phyloP scores from a whole-genome alignment of 2,888 invertebrate species.

The Alviniconcha strummeri region DNA sequence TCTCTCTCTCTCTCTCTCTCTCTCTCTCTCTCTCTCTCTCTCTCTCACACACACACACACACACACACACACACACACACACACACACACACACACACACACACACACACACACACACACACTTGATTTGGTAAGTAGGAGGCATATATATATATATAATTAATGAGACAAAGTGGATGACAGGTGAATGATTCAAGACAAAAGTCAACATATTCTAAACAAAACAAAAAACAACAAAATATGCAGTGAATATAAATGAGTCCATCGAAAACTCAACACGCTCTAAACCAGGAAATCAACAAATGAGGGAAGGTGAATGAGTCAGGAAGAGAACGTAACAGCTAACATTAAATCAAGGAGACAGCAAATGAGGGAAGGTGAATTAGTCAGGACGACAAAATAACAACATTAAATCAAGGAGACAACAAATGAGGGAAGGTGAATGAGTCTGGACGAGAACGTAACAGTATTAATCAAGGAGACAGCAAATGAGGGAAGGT shows the following conservation, averaged over 20 bases:
- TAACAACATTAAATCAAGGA: too few species aligned
- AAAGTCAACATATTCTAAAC: background rate
- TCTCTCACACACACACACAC: background rate
- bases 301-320: too few species aligned
- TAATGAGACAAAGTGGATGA: background rate
- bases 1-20: background rate
- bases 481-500: too few species aligned
- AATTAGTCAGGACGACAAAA: too few species aligned
- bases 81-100: background rate
- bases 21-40: background rate
- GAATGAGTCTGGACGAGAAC: too few species aligned
- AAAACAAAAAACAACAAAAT: background rate
- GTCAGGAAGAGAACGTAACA: too few species aligned
- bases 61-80: background rate
- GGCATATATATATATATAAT: background rate
- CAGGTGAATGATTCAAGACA: background rate
- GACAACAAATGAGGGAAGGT: too few species aligned
- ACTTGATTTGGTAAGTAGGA: background rate
- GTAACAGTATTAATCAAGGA: too few species aligned
- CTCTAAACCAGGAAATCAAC: too few species aligned
- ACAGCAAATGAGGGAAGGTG: too few species aligned
- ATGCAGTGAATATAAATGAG: background rate
- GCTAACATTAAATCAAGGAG: too few species aligned
- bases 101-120: background rate
- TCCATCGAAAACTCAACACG: too few species aligned